These are phyloP conservation scores for Drosophila siamana DNA, from an alignment of 2,888 invertebrate species.

Conservation along the genomic window DNA sequence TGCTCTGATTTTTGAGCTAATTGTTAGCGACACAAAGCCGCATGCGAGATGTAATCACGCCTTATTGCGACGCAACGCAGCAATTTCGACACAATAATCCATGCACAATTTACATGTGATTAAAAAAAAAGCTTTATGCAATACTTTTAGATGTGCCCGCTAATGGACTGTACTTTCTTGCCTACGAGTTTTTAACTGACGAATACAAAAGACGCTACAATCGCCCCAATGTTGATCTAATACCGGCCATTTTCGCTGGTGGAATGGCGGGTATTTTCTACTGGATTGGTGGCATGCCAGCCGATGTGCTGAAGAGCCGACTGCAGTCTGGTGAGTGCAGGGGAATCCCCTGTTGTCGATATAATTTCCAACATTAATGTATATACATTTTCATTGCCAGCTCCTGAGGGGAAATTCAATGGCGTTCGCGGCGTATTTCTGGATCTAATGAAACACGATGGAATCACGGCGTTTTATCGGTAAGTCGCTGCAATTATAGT, in stretches of 20 bases:
- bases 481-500: neutral
- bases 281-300: constrained; percentile 98
- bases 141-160: constrained; percentile 94
- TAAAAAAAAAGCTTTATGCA: neutral
- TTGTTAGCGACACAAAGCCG: constrained; percentile 32
- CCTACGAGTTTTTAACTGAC: constrained; percentile 95
- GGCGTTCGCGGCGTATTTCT: constrained; percentile 96
- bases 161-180: constrained; percentile 98
- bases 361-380: neutral
- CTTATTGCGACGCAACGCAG: constrained; percentile 1
- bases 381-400: constrained; percentile 84
- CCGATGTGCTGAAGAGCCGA: constrained; percentile 98
- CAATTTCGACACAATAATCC: constrained; percentile 2
- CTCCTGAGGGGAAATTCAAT: constrained; percentile 97
- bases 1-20: constrained; percentile 35
- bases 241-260: constrained; percentile 95
- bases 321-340: constrained; percentile 93
- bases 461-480: constrained; percentile 94
- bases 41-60: constrained; percentile 23
- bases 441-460: constrained; percentile 94
- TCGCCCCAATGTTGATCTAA: constrained; percentile 84
- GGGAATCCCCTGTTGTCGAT: neutral
- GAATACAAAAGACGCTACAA: constrained; percentile 88
- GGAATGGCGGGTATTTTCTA: constrained; percentile 98
- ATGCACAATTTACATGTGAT: constrained; percentile 3